Base-by-base conservation (phyloP, 2,113 vertebrate genomes). In the Xenus cinereus region DNA sequence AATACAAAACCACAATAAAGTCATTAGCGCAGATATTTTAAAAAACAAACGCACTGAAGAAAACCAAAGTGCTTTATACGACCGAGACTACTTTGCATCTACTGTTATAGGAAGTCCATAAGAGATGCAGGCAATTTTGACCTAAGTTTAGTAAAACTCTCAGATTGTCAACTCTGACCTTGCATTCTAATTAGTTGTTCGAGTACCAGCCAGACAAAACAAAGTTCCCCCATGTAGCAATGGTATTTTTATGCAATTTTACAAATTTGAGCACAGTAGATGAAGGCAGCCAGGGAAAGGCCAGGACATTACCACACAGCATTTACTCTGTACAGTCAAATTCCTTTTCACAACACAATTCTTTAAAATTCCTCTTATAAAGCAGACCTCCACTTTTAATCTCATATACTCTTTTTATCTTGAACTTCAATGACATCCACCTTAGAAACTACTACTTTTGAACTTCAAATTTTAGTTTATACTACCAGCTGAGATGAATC, bases 401-500 rank as follows among this genome's bases (percentile, higher is more conserved):
- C 74, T 92, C 76, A 67, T 68, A 51, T 62, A 4, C 26, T 53
- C 67, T 69, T 94, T 97, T 96, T 39, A 93, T 84, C 80, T 76
- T 59, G 27, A 87, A 78, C 90, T 97, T 97, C 95, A 97, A 76
- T 59, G 89, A 77, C 76, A 94, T 18, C 82, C 74, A 82, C 87
- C 83, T 89, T 24, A 71, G 83, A 72, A 93, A 85, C 33, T 22
- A 73, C 60, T 39, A 85, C 89, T 97, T 96, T 57, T 95, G 93
- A 97, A 94, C 93, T 93, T 21, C 18, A 57, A 85, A 51, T 68
- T 87, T 87, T n/a, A 57, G 76, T 90, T 95, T 92, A 87, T 53
- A 76, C 80, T 72, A 78, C 85, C 83, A 96, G 85, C 93, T 78
- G 83, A 96, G 95, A 97, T 96, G 91, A 96, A 97, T 96, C 91